Percentiles rank a stretch among this genome's conserved stretches.
Evolutionary conservation across 2,797 vertebrate genomes (phyloP).

Genomic region (Sebastes miniatus): DNA sequence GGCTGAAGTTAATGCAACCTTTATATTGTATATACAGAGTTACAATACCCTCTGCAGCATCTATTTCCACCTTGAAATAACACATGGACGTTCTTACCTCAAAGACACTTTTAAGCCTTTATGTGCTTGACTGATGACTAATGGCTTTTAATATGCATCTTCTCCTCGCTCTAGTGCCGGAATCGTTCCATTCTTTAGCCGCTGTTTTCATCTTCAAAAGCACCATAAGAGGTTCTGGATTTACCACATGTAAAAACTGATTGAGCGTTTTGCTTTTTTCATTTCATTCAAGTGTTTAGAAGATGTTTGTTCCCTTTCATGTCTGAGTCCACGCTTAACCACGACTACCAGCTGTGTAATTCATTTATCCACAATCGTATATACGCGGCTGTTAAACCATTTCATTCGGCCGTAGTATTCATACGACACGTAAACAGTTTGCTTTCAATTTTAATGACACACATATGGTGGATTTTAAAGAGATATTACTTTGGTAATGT

Average conservation of each 20-base stretch:
- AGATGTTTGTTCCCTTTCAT: background rate
- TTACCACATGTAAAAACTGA: background rate
- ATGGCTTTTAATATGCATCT: background rate
- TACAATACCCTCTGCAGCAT: no score
- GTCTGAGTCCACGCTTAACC: background rate
- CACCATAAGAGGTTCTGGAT: background rate
- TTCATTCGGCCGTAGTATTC: background rate
- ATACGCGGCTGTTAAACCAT: background rate
- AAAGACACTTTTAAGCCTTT: background rate
- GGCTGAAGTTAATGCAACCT: no score
- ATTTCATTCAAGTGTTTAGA: background rate
- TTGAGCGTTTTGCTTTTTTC: background rate
- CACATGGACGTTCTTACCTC: no score
- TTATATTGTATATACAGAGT: no score
- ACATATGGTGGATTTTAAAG: background rate
- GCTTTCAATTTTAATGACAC: no score
- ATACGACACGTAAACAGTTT: background rate
- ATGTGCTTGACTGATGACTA: background rate
- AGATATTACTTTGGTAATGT: background rate
- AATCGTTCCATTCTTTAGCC: background rate
- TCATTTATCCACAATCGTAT: background rate
- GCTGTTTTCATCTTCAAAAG: background rate
- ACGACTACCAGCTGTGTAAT: background rate
- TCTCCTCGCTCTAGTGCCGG: background rate
- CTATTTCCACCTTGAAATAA: no score